Base-by-base conservation (phyloP, 2,888 invertebrate genomes). In the Alitta virens region DNA sequence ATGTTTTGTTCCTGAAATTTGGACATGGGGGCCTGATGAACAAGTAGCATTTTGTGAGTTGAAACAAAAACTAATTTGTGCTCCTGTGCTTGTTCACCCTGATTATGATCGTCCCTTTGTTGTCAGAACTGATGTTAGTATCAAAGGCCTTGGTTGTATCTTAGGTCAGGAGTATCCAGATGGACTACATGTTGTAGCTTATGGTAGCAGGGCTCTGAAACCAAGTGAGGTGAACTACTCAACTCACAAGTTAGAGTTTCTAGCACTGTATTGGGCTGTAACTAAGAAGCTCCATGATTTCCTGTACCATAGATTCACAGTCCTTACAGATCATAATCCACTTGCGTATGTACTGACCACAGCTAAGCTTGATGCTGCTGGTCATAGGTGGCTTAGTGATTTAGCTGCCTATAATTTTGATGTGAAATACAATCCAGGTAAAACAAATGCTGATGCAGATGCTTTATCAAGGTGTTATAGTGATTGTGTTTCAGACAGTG, bases 191-290 rank as follows among this genome's bases (percentile, higher is more conserved):
- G 64, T 71, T 1, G 38, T 71, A 12, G 59, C 55, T 18, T 71
- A 71, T 56, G 68, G 69, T 21, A 68, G 71, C 49, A 52, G 67
- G 24, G 43, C 54, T 2, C 54, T 71, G 12, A 27, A 62, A 27
- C 57, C 59, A 2, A 27, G 63, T 54, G 71, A 71, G 43, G 51
- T 7, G 23, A 71, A 71, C 42, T 71, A 71, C 52, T 63, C 63
- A 43, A 60, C 56, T n/a, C 63, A 56, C 53, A 68, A 71, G 57
- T 49, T 69, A 9, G 67, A 72, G 38, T 64, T 68, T 7, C 58
- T 69, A 9, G 67, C 52, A 14, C 33, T 71, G 42, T 66, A 66
- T 33, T 70, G 68, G 70, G 68, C 70, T 16, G 58, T 62, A 16
- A 52, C 57, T 16, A 52, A 62, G 23, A 55, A 56, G 26, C 56